Base-by-base conservation (phyloP, 2,113 vertebrate genomes). In the Tinamus guttatus region DNA sequence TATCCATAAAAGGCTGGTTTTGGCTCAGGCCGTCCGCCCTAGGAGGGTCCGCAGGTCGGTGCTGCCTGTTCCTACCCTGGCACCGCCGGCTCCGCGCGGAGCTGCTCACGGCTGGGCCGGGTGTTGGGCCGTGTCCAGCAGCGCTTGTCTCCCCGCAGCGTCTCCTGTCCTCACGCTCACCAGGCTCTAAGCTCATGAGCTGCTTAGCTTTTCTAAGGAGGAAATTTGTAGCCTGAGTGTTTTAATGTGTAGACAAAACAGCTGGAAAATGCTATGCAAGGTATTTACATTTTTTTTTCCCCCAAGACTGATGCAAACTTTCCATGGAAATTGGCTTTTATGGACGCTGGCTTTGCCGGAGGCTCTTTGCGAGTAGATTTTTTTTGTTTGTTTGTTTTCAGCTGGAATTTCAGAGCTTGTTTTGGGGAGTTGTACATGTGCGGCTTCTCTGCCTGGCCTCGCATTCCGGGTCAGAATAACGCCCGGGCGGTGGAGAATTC, bases 51-150 rank as follows among this genome's bases (percentile, higher is more conserved):
- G 68, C 38, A 32, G 38, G 76, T 54, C 8, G 38, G 5, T 21
- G 34, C 3, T 38, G 16, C 1, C 45, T n/a, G 4, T 22, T 10
- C 3, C n/a, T n/a, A n/a, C n/a, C n/a, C n/a, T n/a, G n/a, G n/a
- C n/a, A n/a, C n/a, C n/a, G n/a, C n/a, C n/a, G n/a, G n/a, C n/a
- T n/a, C n/a, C n/a, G n/a, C n/a, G n/a, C n/a, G n/a, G n/a, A n/a
- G 63, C 9, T 24, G 38, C 7, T 1, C 5, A 1, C 2, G 51
- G 24, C 11, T n/a, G n/a, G n/a, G n/a, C n/a, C n/a, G 32, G 8
- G n/a, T 1, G 1, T 7, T 8, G 34, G 7, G 58, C 2, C 10
- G 1, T 51, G 8, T 0, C 70, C 81, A 24, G 58, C 86, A 45
- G 30, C 12, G 3, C 34, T 58, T 45, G 27, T 45, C 62, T 24